These are phyloP conservation scores for Eucidaris tribuloides DNA, from an alignment of 35 echinoderm and acorn worm species.

Conservation along the genomic window DNA sequence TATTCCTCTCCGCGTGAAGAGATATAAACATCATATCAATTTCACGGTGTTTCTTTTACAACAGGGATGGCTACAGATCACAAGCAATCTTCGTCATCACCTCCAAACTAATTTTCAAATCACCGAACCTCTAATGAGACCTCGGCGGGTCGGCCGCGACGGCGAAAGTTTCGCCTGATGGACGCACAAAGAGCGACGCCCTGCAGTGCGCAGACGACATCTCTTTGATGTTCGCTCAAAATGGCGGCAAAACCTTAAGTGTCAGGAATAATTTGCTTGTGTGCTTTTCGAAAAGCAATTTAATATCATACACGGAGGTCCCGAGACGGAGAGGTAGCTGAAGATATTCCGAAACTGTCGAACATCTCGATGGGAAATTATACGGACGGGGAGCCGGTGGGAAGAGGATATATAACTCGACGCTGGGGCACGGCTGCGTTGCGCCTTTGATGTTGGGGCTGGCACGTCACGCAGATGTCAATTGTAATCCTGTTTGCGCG, in stretches of 20 bases:
- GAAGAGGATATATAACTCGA: neutral
- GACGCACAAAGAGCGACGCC: neutral
- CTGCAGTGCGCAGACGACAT: neutral
- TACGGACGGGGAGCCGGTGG: neutral
- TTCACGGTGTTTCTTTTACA: no score
- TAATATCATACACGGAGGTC: slow-evolving; percentile 35
- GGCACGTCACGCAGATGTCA: slow-evolving; percentile 23
- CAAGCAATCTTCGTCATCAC: no score
- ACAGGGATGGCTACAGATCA: no score
- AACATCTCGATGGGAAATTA: neutral
- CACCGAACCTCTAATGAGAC: no score
- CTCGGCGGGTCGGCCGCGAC: neutral
- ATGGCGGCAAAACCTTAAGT: slow-evolving; percentile 14
- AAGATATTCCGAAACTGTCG: neutral
- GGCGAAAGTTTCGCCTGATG: neutral
- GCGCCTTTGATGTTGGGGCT: slow-evolving; percentile 26
- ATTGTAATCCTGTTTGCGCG: neutral
- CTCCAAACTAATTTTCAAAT: no score
- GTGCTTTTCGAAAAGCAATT: slow-evolving; percentile 40
- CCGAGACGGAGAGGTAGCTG: slow-evolving; percentile 4
- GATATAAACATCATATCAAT: no score
- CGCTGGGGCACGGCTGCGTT: neutral
- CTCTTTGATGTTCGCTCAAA: slow-evolving; percentile 19
- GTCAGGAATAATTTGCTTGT: slow-evolving; percentile 28
- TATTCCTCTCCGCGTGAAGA: no score